Percentiles rank a stretch among this genome's conserved stretches.
Conservation (phyloP, 64 coral and sea anemone genomes). For the Stichodactyla helianthus region DNA sequence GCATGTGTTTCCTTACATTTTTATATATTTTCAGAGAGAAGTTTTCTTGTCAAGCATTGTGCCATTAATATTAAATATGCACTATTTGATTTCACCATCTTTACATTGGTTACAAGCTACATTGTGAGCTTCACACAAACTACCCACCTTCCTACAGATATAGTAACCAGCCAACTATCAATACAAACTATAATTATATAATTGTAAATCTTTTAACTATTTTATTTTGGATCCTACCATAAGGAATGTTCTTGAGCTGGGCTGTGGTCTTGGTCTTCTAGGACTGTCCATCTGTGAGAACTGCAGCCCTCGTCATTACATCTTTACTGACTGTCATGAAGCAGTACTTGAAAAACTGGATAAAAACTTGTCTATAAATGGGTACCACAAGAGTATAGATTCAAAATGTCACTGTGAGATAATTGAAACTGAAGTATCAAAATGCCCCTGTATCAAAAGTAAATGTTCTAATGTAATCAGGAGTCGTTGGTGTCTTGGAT, state of each 20-base stretch:
- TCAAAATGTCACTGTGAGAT: not conserved
- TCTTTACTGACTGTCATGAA: constrained; percentile 66
- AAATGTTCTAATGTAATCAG: not conserved
- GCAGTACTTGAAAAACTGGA: constrained; percentile 40
- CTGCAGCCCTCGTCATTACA: constrained; percentile 35
- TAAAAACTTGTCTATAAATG: constrained; percentile 54
- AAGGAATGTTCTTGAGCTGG: constrained; percentile 64
- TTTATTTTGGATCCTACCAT: not conserved
- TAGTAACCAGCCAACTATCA: too few relatives aligned
- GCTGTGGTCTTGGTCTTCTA: constrained; percentile 58
- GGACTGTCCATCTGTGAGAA: constrained; percentile 43
- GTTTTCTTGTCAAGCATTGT: too few relatives aligned
- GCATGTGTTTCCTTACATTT: too few relatives aligned
- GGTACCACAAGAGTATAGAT: not conserved
- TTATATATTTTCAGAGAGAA: too few relatives aligned
- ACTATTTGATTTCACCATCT: too few relatives aligned
- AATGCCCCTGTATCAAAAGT: not conserved
- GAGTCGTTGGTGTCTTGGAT: not conserved
- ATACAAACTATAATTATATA: too few relatives aligned
- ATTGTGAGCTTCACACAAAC: too few relatives aligned
- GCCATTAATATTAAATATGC: too few relatives aligned
- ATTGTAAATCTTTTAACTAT: too few relatives aligned
- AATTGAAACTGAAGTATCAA: not conserved
- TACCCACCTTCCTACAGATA: too few relatives aligned
- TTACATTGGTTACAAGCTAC: too few relatives aligned